These are phyloP conservation scores for Ostrea edulis DNA, from an alignment of 1,140 invertebrate genomes.

Conservation along the genomic window DNA sequence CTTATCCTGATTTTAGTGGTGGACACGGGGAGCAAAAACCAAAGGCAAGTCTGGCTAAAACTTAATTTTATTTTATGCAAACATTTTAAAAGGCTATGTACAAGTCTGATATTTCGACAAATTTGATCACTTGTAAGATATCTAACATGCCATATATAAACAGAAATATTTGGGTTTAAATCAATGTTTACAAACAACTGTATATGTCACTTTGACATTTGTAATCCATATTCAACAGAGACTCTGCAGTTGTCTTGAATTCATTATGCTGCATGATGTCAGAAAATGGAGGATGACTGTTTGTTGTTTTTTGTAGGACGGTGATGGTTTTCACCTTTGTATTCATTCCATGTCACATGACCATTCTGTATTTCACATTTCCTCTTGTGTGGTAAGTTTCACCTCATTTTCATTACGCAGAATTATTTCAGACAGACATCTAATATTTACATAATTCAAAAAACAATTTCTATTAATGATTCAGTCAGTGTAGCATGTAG, in stretches of 20 bases:
- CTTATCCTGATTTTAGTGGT: conserved; percentile 16
- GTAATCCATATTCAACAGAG: no score
- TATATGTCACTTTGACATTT: no score
- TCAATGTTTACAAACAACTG: no score
- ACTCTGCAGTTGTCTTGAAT: no score
- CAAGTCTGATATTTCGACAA: no score
- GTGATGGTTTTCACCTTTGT: conserved; percentile 65
- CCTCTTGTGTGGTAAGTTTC: conserved; percentile 70
- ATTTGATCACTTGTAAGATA: no score
- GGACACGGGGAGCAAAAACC: conserved; percentile 41
- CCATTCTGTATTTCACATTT: conserved; percentile 64
- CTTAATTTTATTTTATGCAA: conserved; percentile 23
- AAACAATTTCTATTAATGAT: no score
- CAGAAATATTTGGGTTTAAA: no score
- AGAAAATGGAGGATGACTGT: neutral
- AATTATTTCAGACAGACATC: neutral
- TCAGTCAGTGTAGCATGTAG: no score
- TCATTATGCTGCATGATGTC: neutral
- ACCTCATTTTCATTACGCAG: no score
- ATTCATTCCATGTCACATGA: conserved; percentile 66
- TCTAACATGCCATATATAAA: no score
- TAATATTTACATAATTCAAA: neutral
- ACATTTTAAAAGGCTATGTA: neutral
- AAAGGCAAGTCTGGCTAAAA: conserved; percentile 12
- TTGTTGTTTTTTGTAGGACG: conserved; percentile 57